These are phyloP conservation scores for Rotaria sp. DNA, from an alignment of 2,888 invertebrate species.

Conservation along the genomic window DNA sequence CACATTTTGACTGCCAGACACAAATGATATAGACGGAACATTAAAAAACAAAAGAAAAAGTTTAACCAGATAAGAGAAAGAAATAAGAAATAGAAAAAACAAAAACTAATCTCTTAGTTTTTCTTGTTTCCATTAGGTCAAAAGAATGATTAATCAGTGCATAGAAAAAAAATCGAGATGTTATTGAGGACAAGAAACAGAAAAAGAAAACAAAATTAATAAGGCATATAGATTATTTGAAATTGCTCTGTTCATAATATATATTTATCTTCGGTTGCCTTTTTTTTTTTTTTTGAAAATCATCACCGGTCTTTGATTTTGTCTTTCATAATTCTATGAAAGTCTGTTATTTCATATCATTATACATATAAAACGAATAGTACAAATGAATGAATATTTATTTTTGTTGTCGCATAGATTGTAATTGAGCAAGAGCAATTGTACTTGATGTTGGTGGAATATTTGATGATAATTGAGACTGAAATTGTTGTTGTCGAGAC, in stretches of 20 bases:
- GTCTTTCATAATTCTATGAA: neutral
- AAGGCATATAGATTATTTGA: neutral
- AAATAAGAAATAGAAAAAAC: neutral
- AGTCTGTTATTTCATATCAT: neutral
- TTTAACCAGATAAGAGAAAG: neutral
- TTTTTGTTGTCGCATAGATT: neutral
- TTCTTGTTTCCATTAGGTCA: neutral
- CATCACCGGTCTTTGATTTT: neutral
- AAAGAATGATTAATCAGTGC: neutral
- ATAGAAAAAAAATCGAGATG: neutral
- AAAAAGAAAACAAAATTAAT: neutral
- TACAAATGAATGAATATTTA: too few relatives aligned
- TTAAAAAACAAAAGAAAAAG: neutral
- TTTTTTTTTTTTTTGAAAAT: neutral
- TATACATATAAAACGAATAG: neutral
- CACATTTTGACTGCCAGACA: neutral
- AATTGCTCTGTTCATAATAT: neutral
- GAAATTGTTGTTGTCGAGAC: neutral
- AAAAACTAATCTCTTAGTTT: neutral
- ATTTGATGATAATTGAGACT: neutral
- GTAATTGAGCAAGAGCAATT: neutral
- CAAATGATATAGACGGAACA: neutral
- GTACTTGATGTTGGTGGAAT: neutral
- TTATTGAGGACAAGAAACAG: neutral
- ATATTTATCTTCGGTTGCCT: too few relatives aligned